A percentile compares a stretch with the other conserved stretches of the same genome.
These are phyloP conservation scores for Larimichthys crocea DNA, from an alignment of 2,113 vertebrate genomes.

Conservation along the genomic window DNA sequence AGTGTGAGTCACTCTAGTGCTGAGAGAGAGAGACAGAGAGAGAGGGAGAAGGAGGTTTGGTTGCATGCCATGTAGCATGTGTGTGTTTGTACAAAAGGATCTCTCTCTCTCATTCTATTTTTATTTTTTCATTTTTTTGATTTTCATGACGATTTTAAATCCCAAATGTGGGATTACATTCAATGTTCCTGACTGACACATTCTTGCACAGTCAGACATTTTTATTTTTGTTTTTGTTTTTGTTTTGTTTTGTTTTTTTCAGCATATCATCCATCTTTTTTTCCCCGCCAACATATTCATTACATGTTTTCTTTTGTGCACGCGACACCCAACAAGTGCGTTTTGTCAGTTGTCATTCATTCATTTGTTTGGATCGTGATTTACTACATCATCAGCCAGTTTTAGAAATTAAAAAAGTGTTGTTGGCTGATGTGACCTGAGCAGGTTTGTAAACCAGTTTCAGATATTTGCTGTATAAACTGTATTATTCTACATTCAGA, in stretches of 20 bases:
- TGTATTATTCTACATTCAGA: not conserved
- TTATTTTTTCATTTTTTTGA: conserved; percentile 41
- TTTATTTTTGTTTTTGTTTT: conserved; percentile 20
- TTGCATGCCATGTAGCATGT: conserved; percentile 73
- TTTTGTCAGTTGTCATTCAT: conserved; percentile 51
- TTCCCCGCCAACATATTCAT: conserved; percentile 38
- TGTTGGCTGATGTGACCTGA: conserved; percentile 10
- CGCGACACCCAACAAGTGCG: conserved; percentile 10
- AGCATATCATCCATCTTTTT: conserved; percentile 42
- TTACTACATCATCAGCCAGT: conserved; percentile 17
- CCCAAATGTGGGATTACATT: conserved; percentile 13
- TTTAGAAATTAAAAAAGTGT: not conserved
- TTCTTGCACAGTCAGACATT: conserved; percentile 45
- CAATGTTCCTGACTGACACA: conserved; percentile 30
- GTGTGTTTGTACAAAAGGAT: conserved; percentile 56
- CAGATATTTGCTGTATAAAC: not conserved
- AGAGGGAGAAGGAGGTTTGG: conserved; percentile 43
- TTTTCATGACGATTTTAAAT: conserved; percentile 51
- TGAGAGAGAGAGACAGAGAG: conserved; percentile 59
- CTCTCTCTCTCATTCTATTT: conserved; percentile 56
- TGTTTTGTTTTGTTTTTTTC: conserved; percentile 27
- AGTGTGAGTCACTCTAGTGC: conserved; percentile 87
- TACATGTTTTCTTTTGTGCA: conserved; percentile 50
- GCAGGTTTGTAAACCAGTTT: conserved; percentile 38
- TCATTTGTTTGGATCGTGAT: conserved; percentile 46